Evolutionary conservation across 2,113 vertebrate genomes (phyloP).

Genomic region (Gallinago paraguaiae): DNA sequence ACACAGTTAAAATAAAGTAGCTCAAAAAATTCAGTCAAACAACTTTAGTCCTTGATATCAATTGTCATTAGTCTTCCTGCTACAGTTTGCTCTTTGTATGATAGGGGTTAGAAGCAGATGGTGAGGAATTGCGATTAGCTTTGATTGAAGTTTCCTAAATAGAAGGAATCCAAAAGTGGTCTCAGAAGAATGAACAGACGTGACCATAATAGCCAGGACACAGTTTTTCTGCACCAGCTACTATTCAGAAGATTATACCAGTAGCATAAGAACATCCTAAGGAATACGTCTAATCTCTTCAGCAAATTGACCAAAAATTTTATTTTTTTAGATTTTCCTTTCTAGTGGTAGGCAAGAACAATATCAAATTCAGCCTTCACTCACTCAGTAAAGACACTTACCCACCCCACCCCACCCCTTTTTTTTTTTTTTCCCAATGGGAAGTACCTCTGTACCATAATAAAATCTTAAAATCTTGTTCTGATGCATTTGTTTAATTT

Average conservation of each 20-base stretch:
- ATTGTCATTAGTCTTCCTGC: neutral
- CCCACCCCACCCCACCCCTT: too few species aligned
- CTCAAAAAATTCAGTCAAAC: neutral
- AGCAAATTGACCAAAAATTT: neutral
- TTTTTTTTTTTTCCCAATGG: neutral
- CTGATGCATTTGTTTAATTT: neutral
- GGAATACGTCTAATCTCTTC: neutral
- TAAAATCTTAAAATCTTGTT: neutral
- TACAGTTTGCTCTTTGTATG: neutral
- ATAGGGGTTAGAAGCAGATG: neutral
- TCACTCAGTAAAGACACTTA: neutral
- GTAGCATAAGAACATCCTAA: neutral
- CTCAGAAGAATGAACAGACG: neutral
- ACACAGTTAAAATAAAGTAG: rapidly evolving
- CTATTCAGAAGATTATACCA: neutral
- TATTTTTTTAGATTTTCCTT: neutral
- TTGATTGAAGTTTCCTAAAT: neutral
- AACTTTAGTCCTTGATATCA: neutral
- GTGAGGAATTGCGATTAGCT: neutral
- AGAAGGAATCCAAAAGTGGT: neutral
- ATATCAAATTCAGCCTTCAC: neutral
- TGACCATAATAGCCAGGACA: neutral
- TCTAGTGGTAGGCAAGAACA: neutral
- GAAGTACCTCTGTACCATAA: neutral
- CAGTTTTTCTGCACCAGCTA: neutral